These are phyloP conservation scores for Heterocephalus glaber DNA, from an alignment of 2,113 vertebrate genomes.

Conservation along the genomic window DNA sequence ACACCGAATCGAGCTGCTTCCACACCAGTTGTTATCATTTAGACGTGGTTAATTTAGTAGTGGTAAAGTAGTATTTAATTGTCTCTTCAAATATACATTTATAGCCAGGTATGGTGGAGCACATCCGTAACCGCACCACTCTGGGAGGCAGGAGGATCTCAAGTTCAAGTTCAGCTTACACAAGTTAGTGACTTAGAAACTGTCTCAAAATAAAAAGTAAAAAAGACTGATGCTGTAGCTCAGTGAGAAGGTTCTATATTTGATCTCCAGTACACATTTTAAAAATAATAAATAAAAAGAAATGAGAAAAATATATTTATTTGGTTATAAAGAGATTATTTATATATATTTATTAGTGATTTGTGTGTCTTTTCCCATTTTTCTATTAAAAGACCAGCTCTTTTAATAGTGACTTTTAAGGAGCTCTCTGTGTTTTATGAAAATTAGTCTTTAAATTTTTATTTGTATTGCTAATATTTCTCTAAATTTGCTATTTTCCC, in stretches of 20 bases:
- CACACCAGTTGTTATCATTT: neutral
- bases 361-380: neutral
- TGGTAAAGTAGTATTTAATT: conserved; percentile 3
- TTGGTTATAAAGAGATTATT: no score
- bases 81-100: neutral
- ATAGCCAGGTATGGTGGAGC: no score
- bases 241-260: no score
- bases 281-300: no score
- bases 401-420: conserved; percentile 8
- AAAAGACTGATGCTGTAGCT: no score
- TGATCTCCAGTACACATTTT: no score
- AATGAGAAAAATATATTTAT: no score
- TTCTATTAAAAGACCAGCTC: neutral
- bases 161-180: no score
- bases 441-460: conserved; percentile 19
- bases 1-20: neutral
- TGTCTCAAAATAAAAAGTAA: no score
- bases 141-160: no score
- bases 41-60: conserved; percentile 11
- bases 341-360: neutral
- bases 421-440: conserved; percentile 10
- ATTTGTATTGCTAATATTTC: neutral
- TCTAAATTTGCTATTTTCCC: neutral
- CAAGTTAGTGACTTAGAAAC: no score
- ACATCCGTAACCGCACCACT: no score